Evolutionary conservation across 1,140 invertebrate genomes (phyloP), one percentile per base, ranked within the genome.

Genomic region (Drosophila littoralis): DNA sequence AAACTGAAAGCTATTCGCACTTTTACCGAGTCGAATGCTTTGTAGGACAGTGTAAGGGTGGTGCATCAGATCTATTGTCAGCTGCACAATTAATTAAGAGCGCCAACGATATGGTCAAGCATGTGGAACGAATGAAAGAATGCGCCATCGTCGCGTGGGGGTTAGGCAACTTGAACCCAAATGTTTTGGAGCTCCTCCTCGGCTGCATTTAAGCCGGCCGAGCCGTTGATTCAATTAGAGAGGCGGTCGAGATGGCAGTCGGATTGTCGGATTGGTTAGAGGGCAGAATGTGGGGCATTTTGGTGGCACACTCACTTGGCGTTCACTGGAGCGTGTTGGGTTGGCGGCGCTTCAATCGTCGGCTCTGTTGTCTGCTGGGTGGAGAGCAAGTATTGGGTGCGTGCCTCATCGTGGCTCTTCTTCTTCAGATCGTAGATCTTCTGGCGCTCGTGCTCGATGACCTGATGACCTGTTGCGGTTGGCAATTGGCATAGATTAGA

Each of bases 401-500:
- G 95, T 1, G 97, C 97, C 93, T 98, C 97, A 89, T 97, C 96
- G 85, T 98, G 97, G 0, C 96, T 97, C 63, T 96, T 93, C 63
- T 96, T 94, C 86, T 98, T 98, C 48, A 98, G 92, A 85, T 97
- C 97, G 60, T 96, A 95, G 35, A 98, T 96, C 83, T 97, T 95
- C 78, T 96, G 95, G 58, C 97, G 93, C 93, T 98, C 97, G 89
- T 98, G 96, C 86, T 98, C 97, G 83, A 98, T 97, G 45, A 98
- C 96, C 94, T 97, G 95, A 81, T 96, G 96, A 60, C 97, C 97
- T 97, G 74, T 28, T 28, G 22, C 22, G 22, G 22, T 28, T 28
- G 22, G 22, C 22, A 28, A 28, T 28, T 28, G 22, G 22, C 22
- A 28, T 6, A 28, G 22, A 28, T 28, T 28, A 28, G 22, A 28